These are phyloP conservation scores for Archocentrus centrarchus DNA, from an alignment of 2,113 vertebrate genomes.

Conservation along the genomic window DNA sequence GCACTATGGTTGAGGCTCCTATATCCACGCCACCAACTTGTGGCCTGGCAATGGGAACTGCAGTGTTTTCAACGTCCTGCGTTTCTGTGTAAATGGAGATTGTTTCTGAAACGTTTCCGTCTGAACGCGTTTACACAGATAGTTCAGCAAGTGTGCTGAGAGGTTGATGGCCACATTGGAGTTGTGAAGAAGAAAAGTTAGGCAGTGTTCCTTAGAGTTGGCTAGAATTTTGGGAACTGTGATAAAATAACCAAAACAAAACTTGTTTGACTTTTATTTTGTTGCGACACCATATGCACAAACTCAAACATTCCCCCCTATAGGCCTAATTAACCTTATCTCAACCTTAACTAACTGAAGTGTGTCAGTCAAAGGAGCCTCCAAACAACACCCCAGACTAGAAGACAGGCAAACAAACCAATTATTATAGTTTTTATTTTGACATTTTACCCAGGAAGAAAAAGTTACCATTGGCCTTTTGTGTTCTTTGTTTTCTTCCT, in stretches of 20 bases:
- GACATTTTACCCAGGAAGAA: conserved; percentile 20
- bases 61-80: no score
- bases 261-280: background rate
- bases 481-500: conserved; percentile 35
- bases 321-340: conserved; percentile 54
- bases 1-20: no score
- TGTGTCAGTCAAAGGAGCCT: conserved; percentile 25
- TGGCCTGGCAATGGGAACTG: no score
- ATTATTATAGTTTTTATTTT: conserved; percentile 42
- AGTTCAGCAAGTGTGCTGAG: conserved; percentile 13
- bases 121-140: background rate
- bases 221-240: background rate
- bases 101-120: no score
- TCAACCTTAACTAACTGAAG: conserved; percentile 22
- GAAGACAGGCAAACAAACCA: conserved; percentile 8
- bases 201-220: conserved; percentile 31
- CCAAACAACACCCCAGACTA: conserved; percentile 11
- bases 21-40: no score
- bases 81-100: no score
- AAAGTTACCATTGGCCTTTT: conserved; percentile 32
- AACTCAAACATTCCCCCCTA: conserved; percentile 21
- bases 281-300: conserved; percentile 8
- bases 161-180: conserved; percentile 20
- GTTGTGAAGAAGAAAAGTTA: background rate
- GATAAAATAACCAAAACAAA: background rate